A percentile compares a stretch with the other conserved stretches of the same genome.
These are phyloP conservation scores for Setophaga kirtlandii DNA, from an alignment of 2,113 vertebrate species.

Conservation along the genomic window DNA sequence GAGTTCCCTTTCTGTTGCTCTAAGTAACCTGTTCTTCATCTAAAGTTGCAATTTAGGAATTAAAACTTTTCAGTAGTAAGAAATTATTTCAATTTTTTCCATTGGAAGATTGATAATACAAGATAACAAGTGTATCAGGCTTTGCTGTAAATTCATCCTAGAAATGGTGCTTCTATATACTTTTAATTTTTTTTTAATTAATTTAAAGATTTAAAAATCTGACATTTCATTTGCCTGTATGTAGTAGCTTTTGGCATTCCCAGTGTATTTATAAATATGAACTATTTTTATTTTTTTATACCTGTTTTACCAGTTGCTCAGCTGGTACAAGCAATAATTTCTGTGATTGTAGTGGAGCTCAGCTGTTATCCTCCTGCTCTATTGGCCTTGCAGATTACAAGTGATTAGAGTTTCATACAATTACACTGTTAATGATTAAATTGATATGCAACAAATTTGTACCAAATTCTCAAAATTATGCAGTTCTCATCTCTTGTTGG, in stretches of 20 bases:
- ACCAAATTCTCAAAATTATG: neutral
- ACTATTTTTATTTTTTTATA: neutral
- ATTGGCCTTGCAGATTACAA: neutral
- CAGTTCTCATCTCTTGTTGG: neutral
- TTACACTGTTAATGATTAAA: neutral
- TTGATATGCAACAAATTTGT: neutral
- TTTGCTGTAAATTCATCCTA: neutral
- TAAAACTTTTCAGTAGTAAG: neutral
- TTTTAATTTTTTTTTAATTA: neutral
- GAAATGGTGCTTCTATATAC: neutral
- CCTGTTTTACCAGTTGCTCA: neutral
- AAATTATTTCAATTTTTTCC: neutral
- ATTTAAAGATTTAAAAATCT: neutral
- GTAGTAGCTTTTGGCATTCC: neutral
- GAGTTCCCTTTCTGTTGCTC: neutral
- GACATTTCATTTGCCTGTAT: neutral
- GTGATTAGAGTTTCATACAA: neutral
- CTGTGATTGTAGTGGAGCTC: neutral
- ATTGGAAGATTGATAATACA: neutral
- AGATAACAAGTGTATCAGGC: neutral
- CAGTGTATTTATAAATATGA: neutral
- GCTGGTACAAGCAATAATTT: neutral
- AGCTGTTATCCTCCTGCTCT: neutral
- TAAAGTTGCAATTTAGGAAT: neutral
- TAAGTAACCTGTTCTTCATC: neutral